These are phyloP conservation scores for Lytechinus variegatus DNA, from an alignment of 35 echinoderm and acorn worm species.

Conservation along the genomic window DNA sequence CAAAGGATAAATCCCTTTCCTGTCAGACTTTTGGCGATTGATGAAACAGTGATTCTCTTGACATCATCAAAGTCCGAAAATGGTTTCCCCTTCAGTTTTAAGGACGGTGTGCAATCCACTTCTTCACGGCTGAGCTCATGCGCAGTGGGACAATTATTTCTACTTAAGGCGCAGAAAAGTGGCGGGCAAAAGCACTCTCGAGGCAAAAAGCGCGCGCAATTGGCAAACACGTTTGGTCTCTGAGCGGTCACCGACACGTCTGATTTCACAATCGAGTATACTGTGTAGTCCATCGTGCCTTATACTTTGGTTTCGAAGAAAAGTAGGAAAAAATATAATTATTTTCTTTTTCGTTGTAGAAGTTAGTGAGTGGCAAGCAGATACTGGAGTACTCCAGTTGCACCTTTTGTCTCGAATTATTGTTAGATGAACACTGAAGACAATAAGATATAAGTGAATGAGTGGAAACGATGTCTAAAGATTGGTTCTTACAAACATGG, in stretches of 20 bases:
- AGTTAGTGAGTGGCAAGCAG: too few relatives aligned
- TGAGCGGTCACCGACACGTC: constrained; percentile 15
- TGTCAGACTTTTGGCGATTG: not conserved
- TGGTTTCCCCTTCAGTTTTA: not conserved
- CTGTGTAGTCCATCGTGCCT: not conserved
- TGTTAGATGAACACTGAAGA: too few relatives aligned
- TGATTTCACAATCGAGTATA: not conserved
- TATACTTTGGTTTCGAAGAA: not conserved
- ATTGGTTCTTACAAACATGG: too few relatives aligned
- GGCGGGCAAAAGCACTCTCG: constrained; percentile 5
- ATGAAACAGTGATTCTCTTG: not conserved
- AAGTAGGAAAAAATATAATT: not conserved
- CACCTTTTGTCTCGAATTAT: too few relatives aligned
- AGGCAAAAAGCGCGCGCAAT: constrained; percentile 6
- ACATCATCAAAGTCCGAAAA: not conserved
- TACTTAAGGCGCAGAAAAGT: constrained; percentile 7
- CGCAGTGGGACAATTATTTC: constrained; percentile 4
- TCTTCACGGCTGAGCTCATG: not conserved
- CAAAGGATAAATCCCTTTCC: not conserved
- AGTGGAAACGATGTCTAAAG: too few relatives aligned
- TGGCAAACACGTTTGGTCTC: constrained; percentile 26
- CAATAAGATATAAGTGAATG: too few relatives aligned
- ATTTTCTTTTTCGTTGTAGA: too few relatives aligned
- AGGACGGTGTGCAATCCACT: constrained; percentile 7
- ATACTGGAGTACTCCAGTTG: too few relatives aligned